phyloP scores from a whole-genome alignment of 2,113 vertebrate genomes.

The Rousettus leschenaultii region DNA sequence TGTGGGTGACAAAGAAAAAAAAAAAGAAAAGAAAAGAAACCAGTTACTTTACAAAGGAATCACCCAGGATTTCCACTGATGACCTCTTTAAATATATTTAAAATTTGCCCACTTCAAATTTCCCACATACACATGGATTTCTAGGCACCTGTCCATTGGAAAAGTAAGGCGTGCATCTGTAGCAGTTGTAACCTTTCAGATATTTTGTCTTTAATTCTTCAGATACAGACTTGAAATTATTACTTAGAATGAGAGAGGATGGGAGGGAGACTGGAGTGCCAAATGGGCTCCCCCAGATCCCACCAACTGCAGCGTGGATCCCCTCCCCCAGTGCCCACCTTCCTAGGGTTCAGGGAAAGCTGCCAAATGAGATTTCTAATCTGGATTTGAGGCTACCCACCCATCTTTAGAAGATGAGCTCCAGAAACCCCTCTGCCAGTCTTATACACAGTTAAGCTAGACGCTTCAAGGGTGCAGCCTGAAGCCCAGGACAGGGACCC shows the following conservation, averaged over 20 bases:
- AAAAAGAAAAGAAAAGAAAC: neutral
- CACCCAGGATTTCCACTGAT: neutral
- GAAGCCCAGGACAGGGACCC: neutral
- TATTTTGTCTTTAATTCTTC: neutral
- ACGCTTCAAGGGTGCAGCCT: neutral
- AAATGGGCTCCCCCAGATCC: neutral
- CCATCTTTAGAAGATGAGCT: neutral
- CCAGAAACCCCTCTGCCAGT: neutral
- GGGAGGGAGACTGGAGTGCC: neutral
- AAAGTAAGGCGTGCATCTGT: neutral
- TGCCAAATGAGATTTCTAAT: neutral
- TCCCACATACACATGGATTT: accelerated
- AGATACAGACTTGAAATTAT: no score
- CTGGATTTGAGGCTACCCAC: neutral
- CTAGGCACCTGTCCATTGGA: no score
- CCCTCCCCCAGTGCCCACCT: neutral
- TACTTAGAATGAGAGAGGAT: no score
- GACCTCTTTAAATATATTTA: neutral
- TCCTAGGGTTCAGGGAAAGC: accelerated
- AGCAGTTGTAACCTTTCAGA: no score
- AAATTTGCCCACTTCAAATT: neutral
- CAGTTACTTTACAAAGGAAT: neutral
- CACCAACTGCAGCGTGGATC: accelerated
- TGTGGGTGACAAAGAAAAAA: neutral
- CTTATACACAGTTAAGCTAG: neutral